phyloP scores from a whole-genome alignment of 2,888 invertebrate genomes.

The Tenthredo amoena region DNA sequence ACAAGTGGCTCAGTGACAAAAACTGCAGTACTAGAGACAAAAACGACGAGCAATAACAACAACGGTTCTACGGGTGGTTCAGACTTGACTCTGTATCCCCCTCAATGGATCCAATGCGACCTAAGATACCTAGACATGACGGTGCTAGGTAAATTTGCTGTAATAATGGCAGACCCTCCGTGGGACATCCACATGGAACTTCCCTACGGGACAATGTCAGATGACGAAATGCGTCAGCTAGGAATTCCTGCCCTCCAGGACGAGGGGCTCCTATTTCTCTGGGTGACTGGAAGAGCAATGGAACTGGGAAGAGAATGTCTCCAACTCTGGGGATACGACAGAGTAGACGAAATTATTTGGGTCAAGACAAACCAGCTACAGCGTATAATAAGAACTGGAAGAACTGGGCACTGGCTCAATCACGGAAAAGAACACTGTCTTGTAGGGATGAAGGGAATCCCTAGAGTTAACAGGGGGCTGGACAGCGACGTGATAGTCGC shows the following conservation, averaged over 20 bases:
- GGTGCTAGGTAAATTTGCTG: constrained; percentile 96
- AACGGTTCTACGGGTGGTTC: constrained; percentile 77
- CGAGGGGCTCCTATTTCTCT: constrained; percentile 96
- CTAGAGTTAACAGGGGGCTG: constrained; percentile 93
- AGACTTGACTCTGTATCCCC: constrained; percentile 86
- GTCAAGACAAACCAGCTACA: constrained; percentile 99
- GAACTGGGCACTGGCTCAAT: constrained; percentile 99
- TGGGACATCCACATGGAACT: constrained; percentile 99
- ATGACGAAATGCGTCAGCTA: constrained; percentile 98
- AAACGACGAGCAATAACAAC: constrained; percentile 54
- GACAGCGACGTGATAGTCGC: constrained; percentile 99
- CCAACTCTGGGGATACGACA: constrained; percentile 97
- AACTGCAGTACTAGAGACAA: constrained; percentile 4
- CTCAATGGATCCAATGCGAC: constrained; percentile 99
- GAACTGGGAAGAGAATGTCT: constrained; percentile 97
- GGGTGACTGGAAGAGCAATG: constrained; percentile 99
- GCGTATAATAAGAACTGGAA: constrained; percentile 96
- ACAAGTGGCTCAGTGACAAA: constrained; percentile 53
- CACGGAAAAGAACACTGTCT: constrained; percentile 99
- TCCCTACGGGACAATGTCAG: constrained; percentile 99
- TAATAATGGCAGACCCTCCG: constrained; percentile 99
- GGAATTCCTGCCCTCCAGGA: constrained; percentile 97
- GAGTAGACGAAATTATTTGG: constrained; percentile 99
- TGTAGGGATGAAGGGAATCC: constrained; percentile 97
- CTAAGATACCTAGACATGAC: constrained; percentile 94